These are phyloP conservation scores for Uloborus diversus DNA, from an alignment of 1,140 invertebrate genomes.

Conservation along the genomic window DNA sequence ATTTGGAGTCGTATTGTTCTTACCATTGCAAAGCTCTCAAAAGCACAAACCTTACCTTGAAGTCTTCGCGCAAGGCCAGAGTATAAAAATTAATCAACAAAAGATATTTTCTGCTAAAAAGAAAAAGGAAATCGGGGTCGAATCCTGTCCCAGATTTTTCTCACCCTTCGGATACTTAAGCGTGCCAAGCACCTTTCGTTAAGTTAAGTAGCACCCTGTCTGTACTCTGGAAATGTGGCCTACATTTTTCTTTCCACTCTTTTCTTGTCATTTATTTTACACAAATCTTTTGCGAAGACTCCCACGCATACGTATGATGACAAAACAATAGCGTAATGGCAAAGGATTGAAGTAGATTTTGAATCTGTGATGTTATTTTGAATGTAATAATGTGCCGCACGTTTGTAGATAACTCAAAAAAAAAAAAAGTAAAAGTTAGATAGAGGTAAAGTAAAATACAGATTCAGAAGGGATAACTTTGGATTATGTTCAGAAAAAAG, in stretches of 20 bases:
- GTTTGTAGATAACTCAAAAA: no score
- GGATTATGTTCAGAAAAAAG: no score
- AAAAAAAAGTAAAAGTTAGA: no score
- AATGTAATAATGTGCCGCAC: no score
- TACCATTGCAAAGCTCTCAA: no score
- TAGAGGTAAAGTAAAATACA: no score
- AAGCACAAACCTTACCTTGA: no score
- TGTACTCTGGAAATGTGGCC: background rate
- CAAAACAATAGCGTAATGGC: constrained; percentile 12
- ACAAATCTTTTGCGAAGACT: background rate
- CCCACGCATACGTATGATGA: background rate
- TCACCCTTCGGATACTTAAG: background rate
- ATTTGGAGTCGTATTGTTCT: no score
- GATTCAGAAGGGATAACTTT: no score
- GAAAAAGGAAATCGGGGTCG: background rate
- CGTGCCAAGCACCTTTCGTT: background rate
- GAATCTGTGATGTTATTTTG: no score
- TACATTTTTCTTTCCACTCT: background rate
- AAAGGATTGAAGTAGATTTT: no score
- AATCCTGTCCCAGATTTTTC: background rate
- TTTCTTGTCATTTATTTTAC: background rate
- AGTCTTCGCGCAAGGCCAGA: background rate
- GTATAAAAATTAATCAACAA: no score
- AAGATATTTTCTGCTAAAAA: background rate
- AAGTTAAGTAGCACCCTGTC: background rate